Evolutionary conservation across 1,140 invertebrate genomes (phyloP).

Genomic region (Odontomachus brunneus): DNA sequence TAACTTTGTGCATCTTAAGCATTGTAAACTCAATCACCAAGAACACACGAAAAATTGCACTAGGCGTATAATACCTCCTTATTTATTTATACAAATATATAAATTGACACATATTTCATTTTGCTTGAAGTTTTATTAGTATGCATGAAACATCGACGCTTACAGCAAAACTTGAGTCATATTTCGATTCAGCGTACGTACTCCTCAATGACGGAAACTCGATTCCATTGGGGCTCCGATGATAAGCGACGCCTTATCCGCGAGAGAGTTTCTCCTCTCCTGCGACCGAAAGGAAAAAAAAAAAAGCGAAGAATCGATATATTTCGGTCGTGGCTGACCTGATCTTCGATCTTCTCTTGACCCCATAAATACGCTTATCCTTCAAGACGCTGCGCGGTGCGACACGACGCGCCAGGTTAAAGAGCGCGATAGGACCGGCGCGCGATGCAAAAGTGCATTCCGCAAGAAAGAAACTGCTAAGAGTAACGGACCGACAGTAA

Average conservation of each 20-base stretch:
- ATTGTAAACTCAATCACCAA: too few relatives aligned
- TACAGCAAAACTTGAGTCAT: neutral
- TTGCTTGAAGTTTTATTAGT: neutral
- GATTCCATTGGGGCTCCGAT: slow-evolving; percentile 1
- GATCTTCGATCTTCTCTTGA: slow-evolving; percentile 6
- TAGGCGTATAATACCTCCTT: too few relatives aligned
- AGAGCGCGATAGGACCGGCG: slow-evolving; percentile 9
- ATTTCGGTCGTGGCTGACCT: neutral
- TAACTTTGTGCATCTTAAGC: too few relatives aligned
- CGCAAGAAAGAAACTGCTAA: slow-evolving; percentile 72
- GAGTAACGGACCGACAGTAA: slow-evolving; percentile 76
- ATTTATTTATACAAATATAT: slow-evolving; percentile 18
- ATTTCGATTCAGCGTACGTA: slow-evolving; percentile 19
- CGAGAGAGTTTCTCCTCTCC: neutral
- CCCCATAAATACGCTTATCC: slow-evolving; percentile 39
- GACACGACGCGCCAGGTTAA: slow-evolving; percentile 16
- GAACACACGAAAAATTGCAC: too few relatives aligned
- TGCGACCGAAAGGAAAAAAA: neutral
- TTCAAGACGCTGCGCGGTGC: neutral
- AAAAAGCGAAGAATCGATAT: slow-evolving; percentile 12
- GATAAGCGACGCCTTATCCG: slow-evolving; percentile 28
- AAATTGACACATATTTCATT: neutral
- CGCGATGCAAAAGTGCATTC: slow-evolving; percentile 69
- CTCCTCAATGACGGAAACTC: slow-evolving; percentile 2
- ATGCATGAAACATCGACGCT: neutral